These are phyloP conservation scores for Archips crataeganus DNA, from an alignment of 2,888 invertebrate species.

Conservation along the genomic window DNA sequence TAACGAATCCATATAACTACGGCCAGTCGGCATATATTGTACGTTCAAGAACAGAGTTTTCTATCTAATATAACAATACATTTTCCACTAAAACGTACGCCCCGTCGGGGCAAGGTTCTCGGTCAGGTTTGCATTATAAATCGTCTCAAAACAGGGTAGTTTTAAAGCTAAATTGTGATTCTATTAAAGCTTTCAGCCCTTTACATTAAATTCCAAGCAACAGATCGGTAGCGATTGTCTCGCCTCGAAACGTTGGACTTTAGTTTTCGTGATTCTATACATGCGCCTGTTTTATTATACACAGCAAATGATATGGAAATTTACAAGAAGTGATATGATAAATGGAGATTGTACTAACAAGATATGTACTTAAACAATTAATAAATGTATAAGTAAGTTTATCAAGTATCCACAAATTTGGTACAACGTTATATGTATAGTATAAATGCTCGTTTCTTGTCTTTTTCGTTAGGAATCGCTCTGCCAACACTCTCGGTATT, in stretches of 20 bases:
- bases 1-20: constrained; percentile 78
- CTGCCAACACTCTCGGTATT: constrained; percentile 71
- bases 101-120: constrained; percentile 53
- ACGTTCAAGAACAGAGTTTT: constrained; percentile 61
- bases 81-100: constrained; percentile 78
- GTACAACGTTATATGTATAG: constrained; percentile 65
- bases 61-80: constrained; percentile 65
- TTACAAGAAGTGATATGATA: constrained; percentile 85
- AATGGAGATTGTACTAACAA: constrained; percentile 83
- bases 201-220: constrained; percentile 48
- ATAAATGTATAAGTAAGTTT: constrained; percentile 58
- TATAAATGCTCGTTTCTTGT: constrained; percentile 82
- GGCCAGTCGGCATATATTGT: constrained; percentile 73
- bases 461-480: constrained; percentile 78
- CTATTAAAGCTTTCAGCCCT: constrained; percentile 72
- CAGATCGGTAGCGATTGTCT: constrained; percentile 43
- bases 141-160: constrained; percentile 63
- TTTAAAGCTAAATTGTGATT: constrained; percentile 62
- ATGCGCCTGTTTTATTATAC: constrained; percentile 67
- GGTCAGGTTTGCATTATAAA: constrained; percentile 57
- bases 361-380: constrained; percentile 83
- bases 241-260: constrained; percentile 57
- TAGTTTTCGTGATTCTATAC: constrained; percentile 69
- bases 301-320: constrained; percentile 84
- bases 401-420: constrained; percentile 70